Base-by-base conservation (phyloP, 1,140 invertebrate species). In the Grapholita molesta region DNA sequence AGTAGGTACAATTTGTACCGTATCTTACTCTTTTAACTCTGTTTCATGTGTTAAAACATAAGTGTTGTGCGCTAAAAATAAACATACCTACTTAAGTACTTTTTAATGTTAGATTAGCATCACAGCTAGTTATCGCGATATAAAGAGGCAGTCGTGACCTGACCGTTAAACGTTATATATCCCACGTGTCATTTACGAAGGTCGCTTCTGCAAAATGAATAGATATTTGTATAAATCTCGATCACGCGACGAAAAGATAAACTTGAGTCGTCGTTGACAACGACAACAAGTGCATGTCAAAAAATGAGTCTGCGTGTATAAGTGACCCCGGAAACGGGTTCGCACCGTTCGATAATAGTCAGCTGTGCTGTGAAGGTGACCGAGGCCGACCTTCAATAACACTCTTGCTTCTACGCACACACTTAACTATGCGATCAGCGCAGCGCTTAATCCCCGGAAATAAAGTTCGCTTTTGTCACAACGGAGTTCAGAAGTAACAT, bases 331-430 rank as follows among this genome's bases (percentile, higher is more conserved):
- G 64, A 38, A 66, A 42, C 32, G 35, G 38, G 32, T 61, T 61
- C 55, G n/a, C 28, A 28, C 23, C 24, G n/a, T 65, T 25, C 55
- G 33, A 35, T 25, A 23, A 68, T 35, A 68, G 64, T 77, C 75
- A 80, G 74, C 78, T 80, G 77, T 68, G 24, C 21, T n/a, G 21
- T 35, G 32, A 77, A 78, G 80, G 78, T 77, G 76, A 76, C 77
- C 74, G 74, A 18, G n/a, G 42, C 33, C 65, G 75, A 73, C 76
- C 74, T 79, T 78, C 38, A 48, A 30, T 7, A 30, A 3, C 42
- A 28, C 55, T 61, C 24, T 30, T 28, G 24, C 25, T 55, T 24
- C n/a, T 3, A 28, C 6, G 12, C 12, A 21, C 21, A 57, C 23
- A 61, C 7, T 61, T 25, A 24, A 15, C n/a, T 15, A n/a, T 61